phyloP scores from a whole-genome alignment of 1,140 invertebrate species.

The Coenobita brevimanus region DNA sequence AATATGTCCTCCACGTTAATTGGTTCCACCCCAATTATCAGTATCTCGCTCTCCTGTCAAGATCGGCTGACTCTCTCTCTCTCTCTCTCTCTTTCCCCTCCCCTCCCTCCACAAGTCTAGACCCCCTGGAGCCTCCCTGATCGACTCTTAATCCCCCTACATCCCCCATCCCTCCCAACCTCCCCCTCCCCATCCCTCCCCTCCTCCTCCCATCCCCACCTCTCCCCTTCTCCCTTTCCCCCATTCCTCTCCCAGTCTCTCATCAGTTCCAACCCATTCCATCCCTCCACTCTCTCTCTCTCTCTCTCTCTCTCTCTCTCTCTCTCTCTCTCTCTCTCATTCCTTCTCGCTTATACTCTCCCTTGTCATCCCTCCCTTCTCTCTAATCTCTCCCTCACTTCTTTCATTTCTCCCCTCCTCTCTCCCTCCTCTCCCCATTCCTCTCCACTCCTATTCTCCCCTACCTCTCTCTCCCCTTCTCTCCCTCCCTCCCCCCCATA shows the following conservation, averaged over 20 bases:
- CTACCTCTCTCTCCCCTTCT: neutral
- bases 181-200: neutral
- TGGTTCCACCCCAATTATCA: no score
- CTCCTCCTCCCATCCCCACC: neutral
- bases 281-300: neutral
- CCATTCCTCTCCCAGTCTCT: neutral
- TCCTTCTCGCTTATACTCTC: neutral
- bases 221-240: neutral
- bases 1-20: no score
- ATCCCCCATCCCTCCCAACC: neutral
- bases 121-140: neutral
- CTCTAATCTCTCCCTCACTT: neutral
- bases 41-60: no score
- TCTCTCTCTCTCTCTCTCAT: neutral
- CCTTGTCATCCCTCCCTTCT: neutral
- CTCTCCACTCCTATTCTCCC: neutral
- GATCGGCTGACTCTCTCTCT: neutral
- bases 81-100: slow-evolving; percentile 3
- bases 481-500: slow-evolving; percentile 6
- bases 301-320: neutral
- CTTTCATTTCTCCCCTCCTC: neutral
- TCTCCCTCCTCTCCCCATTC: neutral
- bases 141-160: neutral
- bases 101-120: neutral
- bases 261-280: neutral